phyloP scores from a whole-genome alignment of 2,888 invertebrate genomes.

The Drepana falcataria region DNA sequence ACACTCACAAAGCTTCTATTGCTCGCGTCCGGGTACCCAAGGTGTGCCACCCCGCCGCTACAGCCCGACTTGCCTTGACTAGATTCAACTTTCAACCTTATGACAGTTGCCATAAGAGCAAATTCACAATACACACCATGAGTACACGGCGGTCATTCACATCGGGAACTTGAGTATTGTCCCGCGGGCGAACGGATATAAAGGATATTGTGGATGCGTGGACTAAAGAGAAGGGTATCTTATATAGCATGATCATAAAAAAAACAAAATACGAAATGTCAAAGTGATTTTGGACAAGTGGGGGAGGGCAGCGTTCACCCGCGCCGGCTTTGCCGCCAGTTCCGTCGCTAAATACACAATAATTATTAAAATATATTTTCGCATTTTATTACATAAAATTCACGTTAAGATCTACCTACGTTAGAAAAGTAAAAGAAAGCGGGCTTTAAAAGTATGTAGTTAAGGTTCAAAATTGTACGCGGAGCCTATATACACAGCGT shows the following conservation, averaged over 20 bases:
- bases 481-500: conserved; percentile 76
- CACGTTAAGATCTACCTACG: conserved; percentile 77
- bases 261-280: conserved; percentile 13
- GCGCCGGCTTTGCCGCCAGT: conserved; percentile 74
- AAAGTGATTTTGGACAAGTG: conserved; percentile 11
- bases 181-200: conserved; percentile 64
- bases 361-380: conserved; percentile 79
- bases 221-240: conserved; percentile 16
- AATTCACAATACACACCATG: conserved; percentile 49
- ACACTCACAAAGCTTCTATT: conserved; percentile 75
- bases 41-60: conserved; percentile 38
- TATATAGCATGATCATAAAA: conserved; percentile 2
- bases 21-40: conserved; percentile 63
- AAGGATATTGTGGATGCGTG: conserved; percentile 9
- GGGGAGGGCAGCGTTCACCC: conserved; percentile 47
- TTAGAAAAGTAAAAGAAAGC: conserved; percentile 75
- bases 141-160: conserved; percentile 53
- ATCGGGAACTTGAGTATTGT: conserved; percentile 64
- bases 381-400: conserved; percentile 79
- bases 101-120: conserved; percentile 30
- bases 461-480: conserved; percentile 75
- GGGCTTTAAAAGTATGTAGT: conserved; percentile 67
- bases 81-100: conserved; percentile 39
- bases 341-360: conserved; percentile 75
- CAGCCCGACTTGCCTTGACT: conserved; percentile 39